These are phyloP conservation scores for Mormyrus lacerda DNA, from an alignment of 2,113 vertebrate species.

Conservation along the genomic window DNA sequence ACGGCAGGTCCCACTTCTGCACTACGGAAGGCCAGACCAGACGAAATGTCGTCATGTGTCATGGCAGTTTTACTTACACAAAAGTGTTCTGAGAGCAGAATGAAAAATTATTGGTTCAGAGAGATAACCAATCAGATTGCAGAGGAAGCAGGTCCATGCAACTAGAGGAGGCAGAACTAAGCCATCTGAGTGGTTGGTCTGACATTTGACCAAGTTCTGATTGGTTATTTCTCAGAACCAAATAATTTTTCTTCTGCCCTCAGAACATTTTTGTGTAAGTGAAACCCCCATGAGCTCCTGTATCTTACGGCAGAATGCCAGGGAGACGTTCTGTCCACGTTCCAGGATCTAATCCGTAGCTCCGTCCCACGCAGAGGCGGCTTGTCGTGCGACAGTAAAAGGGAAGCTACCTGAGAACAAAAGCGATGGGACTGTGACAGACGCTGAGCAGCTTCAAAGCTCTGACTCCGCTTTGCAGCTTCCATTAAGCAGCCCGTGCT, in stretches of 20 bases:
- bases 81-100: no score
- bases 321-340: background rate
- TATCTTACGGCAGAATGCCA: background rate
- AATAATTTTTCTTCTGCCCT: background rate
- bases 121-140: background rate
- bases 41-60: background rate
- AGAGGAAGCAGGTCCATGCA: background rate
- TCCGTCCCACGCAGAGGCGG: background rate
- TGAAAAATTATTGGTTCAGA: no score
- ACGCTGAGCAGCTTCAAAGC: slow-evolving; percentile 10
- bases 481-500: slow-evolving; percentile 22
- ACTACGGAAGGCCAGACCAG: background rate
- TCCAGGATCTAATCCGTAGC: background rate
- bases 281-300: background rate
- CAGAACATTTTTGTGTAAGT: background rate
- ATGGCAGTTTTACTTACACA: no score
- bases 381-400: background rate
- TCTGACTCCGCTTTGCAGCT: background rate
- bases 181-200: background rate
- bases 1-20: background rate
- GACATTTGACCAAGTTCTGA: background rate
- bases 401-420: slow-evolving; percentile 15
- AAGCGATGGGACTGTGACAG: background rate
- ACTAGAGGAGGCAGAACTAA: background rate
- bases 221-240: background rate